Evolutionary conservation across 2,113 vertebrate species (phyloP).

Genomic region (Hiodon alosoides): DNA sequence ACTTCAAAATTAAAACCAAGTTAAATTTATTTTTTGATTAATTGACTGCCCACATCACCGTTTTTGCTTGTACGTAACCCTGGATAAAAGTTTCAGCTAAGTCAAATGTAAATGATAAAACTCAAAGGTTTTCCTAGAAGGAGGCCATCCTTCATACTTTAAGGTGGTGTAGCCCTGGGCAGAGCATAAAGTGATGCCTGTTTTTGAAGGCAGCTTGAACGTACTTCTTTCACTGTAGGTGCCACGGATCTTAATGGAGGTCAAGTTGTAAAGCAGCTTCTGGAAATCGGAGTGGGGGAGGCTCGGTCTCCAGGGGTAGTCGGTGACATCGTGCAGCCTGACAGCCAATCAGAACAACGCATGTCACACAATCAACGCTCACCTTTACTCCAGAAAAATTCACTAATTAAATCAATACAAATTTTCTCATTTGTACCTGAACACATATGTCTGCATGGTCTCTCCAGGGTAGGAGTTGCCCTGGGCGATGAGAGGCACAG

Average conservation of each 20-base stretch:
- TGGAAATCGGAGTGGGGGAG: conserved; percentile 83
- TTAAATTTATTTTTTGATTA: no score
- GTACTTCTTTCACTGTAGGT: conserved; percentile 90
- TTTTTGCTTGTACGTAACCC: no score
- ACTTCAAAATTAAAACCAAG: no score
- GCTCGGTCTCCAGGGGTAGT: conserved; percentile 87
- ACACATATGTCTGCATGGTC: conserved; percentile 71
- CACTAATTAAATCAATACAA: no score
- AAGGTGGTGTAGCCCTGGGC: no score
- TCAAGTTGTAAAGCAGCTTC: conserved; percentile 90
- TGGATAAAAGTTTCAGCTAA: no score
- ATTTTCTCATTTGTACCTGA: conserved; percentile 64
- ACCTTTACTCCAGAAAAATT: not conserved
- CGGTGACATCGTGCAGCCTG: conserved; percentile 85
- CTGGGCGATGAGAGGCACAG: conserved; percentile 89
- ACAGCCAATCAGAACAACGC: conserved; percentile 14
- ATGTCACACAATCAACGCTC: not conserved
- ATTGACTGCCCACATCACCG: no score
- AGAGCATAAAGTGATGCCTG: not conserved
- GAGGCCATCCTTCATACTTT: no score
- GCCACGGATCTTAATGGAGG: conserved; percentile 87
- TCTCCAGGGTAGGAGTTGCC: conserved; percentile 90
- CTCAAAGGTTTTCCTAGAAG: no score
- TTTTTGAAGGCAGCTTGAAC: conserved; percentile 23
- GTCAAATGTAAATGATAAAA: no score